phyloP scores from a whole-genome alignment of 1,140 invertebrate genomes.

The Papilio glaucus region DNA sequence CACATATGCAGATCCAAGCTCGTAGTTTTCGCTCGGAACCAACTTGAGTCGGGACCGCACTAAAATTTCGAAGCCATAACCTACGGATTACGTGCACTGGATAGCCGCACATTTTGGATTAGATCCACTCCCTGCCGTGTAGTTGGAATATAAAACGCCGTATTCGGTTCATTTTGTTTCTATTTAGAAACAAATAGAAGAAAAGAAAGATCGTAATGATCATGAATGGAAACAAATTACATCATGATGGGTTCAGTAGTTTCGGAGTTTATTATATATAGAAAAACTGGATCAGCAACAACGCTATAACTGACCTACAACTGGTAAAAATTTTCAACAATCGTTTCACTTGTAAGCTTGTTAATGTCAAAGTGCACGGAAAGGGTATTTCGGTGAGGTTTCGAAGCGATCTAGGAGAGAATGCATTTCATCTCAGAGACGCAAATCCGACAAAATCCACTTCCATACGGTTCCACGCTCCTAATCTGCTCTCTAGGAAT shows the following conservation, averaged over 20 bases:
- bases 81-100: conserved; percentile 20
- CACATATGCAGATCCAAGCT: conserved; percentile 24
- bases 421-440: background rate
- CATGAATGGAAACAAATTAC: no score
- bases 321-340: no score
- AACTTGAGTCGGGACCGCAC: conserved; percentile 30
- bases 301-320: no score
- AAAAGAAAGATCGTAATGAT: background rate
- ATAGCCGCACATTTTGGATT: conserved; percentile 30
- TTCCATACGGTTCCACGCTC: conserved; percentile 30
- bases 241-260: no score
- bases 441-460: conserved; percentile 34
- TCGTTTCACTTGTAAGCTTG: no score
- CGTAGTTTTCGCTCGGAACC: conserved; percentile 4
- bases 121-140: conserved; percentile 17
- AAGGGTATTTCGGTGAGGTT: background rate
- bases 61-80: conserved; percentile 27
- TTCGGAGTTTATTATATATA: no score
- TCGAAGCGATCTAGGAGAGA: background rate
- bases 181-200: conserved; percentile 31
- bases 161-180: conserved; percentile 11
- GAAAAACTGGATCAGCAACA: no score
- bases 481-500: conserved; percentile 35
- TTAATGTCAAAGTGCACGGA: background rate
- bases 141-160: conserved; percentile 24